Evolutionary conservation across 2,888 invertebrate species (phyloP).

Genomic region (Linnaemya vulpina): DNA sequence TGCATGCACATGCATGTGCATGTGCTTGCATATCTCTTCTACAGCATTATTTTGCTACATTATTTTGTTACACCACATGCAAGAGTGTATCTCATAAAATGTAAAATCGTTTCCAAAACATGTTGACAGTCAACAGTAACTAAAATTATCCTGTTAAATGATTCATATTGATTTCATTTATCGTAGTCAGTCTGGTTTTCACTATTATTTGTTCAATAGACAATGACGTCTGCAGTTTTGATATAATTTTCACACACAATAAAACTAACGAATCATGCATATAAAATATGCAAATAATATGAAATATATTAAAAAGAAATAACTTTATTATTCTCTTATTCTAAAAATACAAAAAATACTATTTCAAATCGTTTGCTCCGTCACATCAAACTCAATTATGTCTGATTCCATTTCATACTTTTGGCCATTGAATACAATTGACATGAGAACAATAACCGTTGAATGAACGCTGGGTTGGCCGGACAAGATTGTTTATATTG

Average conservation of each 20-base stretch:
- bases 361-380: conserved; percentile 11
- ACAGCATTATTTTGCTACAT: not conserved
- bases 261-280: conserved; percentile 48
- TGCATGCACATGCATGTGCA: not conserved
- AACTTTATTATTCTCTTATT: not conserved
- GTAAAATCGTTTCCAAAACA: not conserved
- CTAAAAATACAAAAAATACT: conserved; percentile 20
- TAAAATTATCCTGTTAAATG: conserved; percentile 20
- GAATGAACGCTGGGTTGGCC: conserved; percentile 7
- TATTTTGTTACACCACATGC: too few relatives aligned
- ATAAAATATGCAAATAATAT: conserved; percentile 41
- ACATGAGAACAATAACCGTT: conserved; percentile 26
- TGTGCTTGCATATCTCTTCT: not conserved
- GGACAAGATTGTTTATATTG: not conserved
- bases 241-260: conserved; percentile 22
- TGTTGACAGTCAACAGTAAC: conserved; percentile 2
- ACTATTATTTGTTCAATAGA: conserved; percentile 42
- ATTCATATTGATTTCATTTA: conserved; percentile 47
- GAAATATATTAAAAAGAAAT: not conserved
- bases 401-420: conserved; percentile 45
- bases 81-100: not conserved
- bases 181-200: conserved; percentile 30
- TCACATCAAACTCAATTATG: conserved; percentile 32
- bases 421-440: conserved; percentile 27
- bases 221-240: conserved; percentile 65